Conservation (phyloP, 2,113 vertebrate species). For the Mellivora capensis region DNA sequence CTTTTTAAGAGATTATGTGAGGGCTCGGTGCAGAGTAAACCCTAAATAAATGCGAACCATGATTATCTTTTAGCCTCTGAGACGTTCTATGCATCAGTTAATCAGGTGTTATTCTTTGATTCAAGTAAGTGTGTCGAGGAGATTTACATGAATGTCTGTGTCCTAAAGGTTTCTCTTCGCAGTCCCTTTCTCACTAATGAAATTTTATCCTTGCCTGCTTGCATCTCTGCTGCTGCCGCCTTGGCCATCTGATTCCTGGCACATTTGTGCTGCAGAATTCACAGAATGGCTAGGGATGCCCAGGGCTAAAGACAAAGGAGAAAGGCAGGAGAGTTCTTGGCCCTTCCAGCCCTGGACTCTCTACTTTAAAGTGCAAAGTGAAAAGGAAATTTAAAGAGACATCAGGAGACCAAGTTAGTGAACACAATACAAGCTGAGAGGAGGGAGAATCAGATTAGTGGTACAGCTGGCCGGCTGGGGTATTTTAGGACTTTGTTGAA, state of each 20-base stretch:
- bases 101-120: neutral
- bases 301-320: neutral
- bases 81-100: neutral
- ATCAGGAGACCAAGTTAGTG: neutral
- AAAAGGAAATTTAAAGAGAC: neutral
- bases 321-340: too few relatives aligned
- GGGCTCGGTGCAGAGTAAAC: neutral
- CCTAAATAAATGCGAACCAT: neutral
- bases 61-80: neutral
- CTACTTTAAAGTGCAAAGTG: neutral
- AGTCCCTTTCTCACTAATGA: neutral
- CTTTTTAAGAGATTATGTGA: neutral
- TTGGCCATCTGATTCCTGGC: neutral
- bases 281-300: neutral
- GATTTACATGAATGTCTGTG: neutral
- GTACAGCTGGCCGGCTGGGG: neutral
- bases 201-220: neutral
- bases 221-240: neutral
- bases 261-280: neutral
- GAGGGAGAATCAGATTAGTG: neutral
- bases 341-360: neutral
- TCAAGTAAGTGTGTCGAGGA: neutral
- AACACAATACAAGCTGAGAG: neutral
- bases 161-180: neutral
- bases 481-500: neutral